These are phyloP conservation scores for Equus quagga DNA, from an alignment of 2,113 vertebrate genomes.

Conservation along the genomic window DNA sequence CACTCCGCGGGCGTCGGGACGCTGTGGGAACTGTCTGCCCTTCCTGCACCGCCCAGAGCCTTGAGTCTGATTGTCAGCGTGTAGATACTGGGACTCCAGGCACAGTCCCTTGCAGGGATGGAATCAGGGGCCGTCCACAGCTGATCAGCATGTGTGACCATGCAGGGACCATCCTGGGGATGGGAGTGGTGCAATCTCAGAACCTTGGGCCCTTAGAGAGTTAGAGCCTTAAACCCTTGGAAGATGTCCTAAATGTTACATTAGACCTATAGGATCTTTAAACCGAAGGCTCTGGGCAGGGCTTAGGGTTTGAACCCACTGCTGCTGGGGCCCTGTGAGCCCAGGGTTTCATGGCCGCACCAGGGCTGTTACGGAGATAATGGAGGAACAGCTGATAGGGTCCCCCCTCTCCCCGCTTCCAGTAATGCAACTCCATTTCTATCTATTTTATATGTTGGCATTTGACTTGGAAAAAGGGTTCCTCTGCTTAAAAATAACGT, in stretches of 20 bases:
- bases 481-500: constrained; percentile 21
- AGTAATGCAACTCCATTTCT: background rate
- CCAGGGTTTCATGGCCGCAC: background rate
- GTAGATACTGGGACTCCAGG: background rate
- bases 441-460: background rate
- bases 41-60: background rate
- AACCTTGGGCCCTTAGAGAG: background rate
- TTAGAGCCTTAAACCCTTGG: background rate
- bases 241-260: background rate
- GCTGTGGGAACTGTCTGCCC: background rate
- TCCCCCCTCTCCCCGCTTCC: background rate
- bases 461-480: constrained; percentile 28
- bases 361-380: background rate
- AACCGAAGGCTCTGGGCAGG: background rate
- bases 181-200: background rate
- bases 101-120: background rate
- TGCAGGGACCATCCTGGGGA: background rate
- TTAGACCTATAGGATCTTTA: background rate
- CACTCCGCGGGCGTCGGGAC: background rate
- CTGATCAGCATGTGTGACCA: background rate
- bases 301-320: background rate
- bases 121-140: accelerated
- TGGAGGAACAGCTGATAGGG: background rate
- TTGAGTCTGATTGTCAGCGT: background rate
- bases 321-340: background rate